phyloP scores from a whole-genome alignment of 2,113 vertebrate genomes.

The Chinchilla lanigera region DNA sequence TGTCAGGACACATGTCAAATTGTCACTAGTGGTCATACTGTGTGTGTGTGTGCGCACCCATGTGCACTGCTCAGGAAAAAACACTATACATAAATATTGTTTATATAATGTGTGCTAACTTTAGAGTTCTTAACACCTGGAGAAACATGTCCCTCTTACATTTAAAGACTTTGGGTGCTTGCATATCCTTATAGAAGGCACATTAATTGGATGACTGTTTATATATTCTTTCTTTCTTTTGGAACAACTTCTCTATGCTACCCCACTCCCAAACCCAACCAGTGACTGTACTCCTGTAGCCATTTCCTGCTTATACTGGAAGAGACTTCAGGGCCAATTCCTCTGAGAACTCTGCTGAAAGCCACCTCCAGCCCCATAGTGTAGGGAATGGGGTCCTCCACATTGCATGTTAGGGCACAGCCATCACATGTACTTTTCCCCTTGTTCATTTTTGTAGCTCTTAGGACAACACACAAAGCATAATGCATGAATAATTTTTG shows the following conservation, averaged over 20 bases:
- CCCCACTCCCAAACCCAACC: not conserved
- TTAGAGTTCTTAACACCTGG: not conserved
- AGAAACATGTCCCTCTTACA: not conserved
- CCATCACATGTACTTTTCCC: not conserved
- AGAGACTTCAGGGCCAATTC: not conserved
- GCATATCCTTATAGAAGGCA: not conserved
- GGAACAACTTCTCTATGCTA: not conserved
- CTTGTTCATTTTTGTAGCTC: not conserved
- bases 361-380: too few relatives aligned
- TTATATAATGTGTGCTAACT: not conserved
- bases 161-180: not conserved
- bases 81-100: not conserved
- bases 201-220: not conserved
- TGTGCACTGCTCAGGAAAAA: not conserved
- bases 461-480: not conserved
- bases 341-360: not conserved
- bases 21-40: not conserved
- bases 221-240: not conserved
- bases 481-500: not conserved
- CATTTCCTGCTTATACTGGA: not conserved
- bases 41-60: not conserved
- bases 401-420: fast-evolving
- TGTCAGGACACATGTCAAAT: not conserved
- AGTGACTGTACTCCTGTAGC: not conserved
- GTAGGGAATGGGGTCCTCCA: not conserved